Conservation (phyloP, 2,797 vertebrate genomes). For the Syngnathus acus region DNA sequence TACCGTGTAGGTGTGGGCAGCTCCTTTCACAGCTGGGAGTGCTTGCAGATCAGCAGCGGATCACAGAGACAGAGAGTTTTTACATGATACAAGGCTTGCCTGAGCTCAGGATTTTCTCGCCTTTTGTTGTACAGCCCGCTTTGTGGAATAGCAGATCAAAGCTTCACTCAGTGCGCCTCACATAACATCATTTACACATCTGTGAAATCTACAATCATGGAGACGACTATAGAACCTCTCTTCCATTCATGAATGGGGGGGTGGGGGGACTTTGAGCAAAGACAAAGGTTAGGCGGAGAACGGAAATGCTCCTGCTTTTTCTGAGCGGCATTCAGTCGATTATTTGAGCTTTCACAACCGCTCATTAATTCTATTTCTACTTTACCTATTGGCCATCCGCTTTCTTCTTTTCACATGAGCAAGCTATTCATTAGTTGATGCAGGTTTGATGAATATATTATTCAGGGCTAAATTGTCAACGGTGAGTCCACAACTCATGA, state of each 20-base stretch:
- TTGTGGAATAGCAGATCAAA: slow-evolving; percentile 69
- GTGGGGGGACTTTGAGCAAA: slow-evolving; percentile 52
- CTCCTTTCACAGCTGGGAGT: slow-evolving; percentile 34
- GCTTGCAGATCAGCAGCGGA: slow-evolving; percentile 46
- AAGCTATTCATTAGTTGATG: slow-evolving; percentile 68
- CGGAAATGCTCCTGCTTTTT: slow-evolving; percentile 41
- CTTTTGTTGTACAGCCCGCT: slow-evolving; percentile 59
- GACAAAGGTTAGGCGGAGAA: slow-evolving; percentile 59
- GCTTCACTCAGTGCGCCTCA: slow-evolving; percentile 47
- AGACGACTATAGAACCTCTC: slow-evolving; percentile 52
- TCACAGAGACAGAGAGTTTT: slow-evolving; percentile 50
- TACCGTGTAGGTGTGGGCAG: slow-evolving; percentile 31
- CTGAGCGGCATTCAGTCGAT: slow-evolving; percentile 32
- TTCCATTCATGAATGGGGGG: slow-evolving; percentile 53
- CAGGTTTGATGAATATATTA: slow-evolving; percentile 61
- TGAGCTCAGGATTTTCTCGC: slow-evolving; percentile 60
- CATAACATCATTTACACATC: slow-evolving; percentile 70
- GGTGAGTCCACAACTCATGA: slow-evolving; percentile 66
- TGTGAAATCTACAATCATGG: slow-evolving; percentile 62
- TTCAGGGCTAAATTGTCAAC: slow-evolving; percentile 63
- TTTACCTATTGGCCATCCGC: slow-evolving; percentile 65
- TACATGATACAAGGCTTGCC: slow-evolving; percentile 58
- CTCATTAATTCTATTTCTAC: slow-evolving; percentile 71
- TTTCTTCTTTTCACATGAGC: slow-evolving; percentile 64
- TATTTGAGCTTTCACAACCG: slow-evolving; percentile 49